Conservation (phyloP, 2,888 invertebrate genomes). For the Lamellibrachia satsuma region DNA sequence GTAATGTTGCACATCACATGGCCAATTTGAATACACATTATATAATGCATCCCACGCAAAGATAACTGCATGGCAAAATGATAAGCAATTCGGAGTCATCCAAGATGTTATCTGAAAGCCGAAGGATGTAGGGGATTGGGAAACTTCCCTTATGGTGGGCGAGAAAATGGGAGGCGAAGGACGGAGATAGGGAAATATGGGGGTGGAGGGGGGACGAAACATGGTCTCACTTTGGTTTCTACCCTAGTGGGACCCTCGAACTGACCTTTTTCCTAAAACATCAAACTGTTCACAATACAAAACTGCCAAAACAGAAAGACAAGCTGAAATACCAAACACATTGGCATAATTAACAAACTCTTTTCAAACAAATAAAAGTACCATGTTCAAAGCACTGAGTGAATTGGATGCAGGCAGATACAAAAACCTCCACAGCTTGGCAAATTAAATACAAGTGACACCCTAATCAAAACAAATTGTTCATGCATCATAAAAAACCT, state of each 20-base stretch:
- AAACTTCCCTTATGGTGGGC: not conserved
- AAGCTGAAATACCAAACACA: slow-evolving; percentile 2
- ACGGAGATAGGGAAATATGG: not conserved
- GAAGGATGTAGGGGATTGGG: not conserved
- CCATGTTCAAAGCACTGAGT: not conserved
- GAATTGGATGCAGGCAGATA: not conserved
- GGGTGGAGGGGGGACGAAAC: not conserved
- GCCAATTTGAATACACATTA: not conserved
- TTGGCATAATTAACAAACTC: slow-evolving; percentile 13
- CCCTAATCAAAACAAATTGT: not conserved
- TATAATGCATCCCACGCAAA: not conserved
- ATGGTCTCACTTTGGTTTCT: not conserved
- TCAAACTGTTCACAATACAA: not conserved
- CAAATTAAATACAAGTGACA: not conserved
- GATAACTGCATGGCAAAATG: not conserved
- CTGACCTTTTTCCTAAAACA: not conserved
- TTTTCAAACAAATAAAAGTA: not conserved
- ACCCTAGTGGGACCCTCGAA: not conserved
- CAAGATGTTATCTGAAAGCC: not conserved
- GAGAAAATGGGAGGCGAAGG: not conserved
- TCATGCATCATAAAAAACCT: not conserved
- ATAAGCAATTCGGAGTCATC: not conserved
- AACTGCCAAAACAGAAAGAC: not conserved
- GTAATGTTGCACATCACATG: not conserved
- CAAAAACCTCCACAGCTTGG: not conserved